Conservation (phyloP, 2,888 invertebrate species). For the Cheilosia impressa region DNA sequence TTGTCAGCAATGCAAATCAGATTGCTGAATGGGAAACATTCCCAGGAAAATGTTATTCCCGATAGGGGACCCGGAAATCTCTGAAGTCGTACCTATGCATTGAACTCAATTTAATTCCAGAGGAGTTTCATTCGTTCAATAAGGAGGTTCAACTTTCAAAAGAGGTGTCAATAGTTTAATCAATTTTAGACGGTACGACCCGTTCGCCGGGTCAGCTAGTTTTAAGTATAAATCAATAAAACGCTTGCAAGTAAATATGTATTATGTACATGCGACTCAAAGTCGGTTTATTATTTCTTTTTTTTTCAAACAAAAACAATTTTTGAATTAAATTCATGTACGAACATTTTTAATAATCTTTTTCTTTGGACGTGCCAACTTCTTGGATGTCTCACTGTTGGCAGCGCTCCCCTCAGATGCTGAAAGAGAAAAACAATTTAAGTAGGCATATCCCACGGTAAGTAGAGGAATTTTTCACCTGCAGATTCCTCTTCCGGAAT, state of each 20-base stretch:
- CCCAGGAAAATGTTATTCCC: too few species aligned
- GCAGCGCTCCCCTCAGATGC: constrained; percentile 43
- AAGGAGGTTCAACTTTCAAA: too few species aligned
- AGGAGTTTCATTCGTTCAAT: too few species aligned
- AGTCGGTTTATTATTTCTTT: constrained; percentile 6
- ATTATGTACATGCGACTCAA: neutral
- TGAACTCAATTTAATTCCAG: too few species aligned
- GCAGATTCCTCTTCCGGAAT: constrained; percentile 77
- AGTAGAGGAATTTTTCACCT: constrained; percentile 36
- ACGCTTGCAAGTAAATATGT: too few species aligned
- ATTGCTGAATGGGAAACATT: too few species aligned
- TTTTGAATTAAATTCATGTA: constrained; percentile 22
- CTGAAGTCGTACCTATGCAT: too few species aligned
- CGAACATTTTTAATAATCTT: constrained; percentile 7
- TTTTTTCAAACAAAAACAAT: constrained; percentile 4
- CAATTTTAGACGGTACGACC: too few species aligned
- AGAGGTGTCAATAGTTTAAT: too few species aligned
- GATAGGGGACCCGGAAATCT: too few species aligned
- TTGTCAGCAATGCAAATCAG: too few species aligned
- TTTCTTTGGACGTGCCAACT: constrained; percentile 46
- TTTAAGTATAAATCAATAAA: neutral
- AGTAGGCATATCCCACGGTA: neutral
- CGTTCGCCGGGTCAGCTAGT: too few species aligned
- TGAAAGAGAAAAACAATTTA: neutral
- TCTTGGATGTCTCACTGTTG: constrained; percentile 43